Evolutionary conservation across 1,140 invertebrate species (phyloP).

Genomic region (Maniola jurtina): DNA sequence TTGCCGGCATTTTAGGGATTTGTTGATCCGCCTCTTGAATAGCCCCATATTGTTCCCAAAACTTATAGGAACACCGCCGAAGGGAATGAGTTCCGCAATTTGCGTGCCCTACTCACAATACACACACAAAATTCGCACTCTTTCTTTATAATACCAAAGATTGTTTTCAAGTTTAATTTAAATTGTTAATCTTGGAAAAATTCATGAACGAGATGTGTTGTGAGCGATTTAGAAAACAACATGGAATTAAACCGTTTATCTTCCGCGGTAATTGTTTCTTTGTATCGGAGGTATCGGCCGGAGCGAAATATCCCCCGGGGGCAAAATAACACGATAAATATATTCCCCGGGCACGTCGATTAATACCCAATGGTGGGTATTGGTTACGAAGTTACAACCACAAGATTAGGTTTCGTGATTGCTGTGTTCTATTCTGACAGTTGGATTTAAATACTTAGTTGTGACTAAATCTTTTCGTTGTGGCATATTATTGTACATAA

Average conservation of each 20-base stretch:
- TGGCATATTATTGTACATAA: background rate
- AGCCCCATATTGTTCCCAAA: no score
- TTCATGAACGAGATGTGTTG: background rate
- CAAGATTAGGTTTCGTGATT: background rate
- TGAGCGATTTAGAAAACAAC: slow-evolving; percentile 7
- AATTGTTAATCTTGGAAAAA: background rate
- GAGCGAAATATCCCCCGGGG: slow-evolving; percentile 13
- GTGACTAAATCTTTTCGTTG: background rate
- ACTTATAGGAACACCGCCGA: no score
- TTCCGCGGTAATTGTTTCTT: slow-evolving; percentile 16
- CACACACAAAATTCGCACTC: no score
- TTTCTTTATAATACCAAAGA: no score
- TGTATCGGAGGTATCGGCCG: slow-evolving; percentile 10
- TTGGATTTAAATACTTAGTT: background rate
- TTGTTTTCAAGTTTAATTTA: background rate
- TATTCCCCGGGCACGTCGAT: slow-evolving; percentile 5
- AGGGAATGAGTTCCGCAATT: no score
- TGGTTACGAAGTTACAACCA: background rate
- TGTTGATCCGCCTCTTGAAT: no score
- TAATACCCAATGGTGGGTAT: slow-evolving; percentile 8
- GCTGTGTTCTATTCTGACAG: background rate
- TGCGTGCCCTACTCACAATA: no score
- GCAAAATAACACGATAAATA: slow-evolving; percentile 15
- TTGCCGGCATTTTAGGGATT: no score
- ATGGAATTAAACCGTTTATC: slow-evolving; percentile 15